Base-by-base conservation (phyloP, 2,888 invertebrate genomes). In the Ethmia dodecea region DNA sequence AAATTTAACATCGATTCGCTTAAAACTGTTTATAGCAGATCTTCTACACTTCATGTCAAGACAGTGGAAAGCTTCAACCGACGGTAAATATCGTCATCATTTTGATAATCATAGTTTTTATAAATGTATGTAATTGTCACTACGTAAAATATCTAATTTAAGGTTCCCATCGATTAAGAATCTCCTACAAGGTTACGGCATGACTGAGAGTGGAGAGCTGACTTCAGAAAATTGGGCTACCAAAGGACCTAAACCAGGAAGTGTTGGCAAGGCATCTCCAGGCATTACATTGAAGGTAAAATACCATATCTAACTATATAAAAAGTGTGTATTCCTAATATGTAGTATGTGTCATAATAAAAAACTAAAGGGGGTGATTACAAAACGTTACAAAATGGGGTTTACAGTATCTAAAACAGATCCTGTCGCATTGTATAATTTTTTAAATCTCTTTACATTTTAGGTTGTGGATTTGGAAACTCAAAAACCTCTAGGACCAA, bases 181-280 rank as follows among this genome's bases (percentile, higher is more conserved):
- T 38, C 42, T 74, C 18, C 39, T 73, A 33, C 78, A 79, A 71
- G 76, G 78, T 2, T 79, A 80, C 28, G 77, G 77, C 8, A 72
- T 78, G 75, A 77, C 76, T 5, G 79, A 79, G 48, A 62, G 70
- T 16, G 77, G 78, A 10, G 78, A 77, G 36, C 61, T 67, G 13
- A 61, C 71, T 10, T 74, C 76, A 4, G 76, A 79, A 40, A 71
- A 53, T 43, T 73, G 71, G 70, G 71, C 63, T 13, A 49, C 54
- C 34, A 67, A 67, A 40, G 72, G 72, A 3, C 55, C 62, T n/a
- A 73, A 68, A 42, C 40, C 57, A 20, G 77, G 77, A n/a, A 78
- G 76, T 42, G 72, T 78, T 9, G 79, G 79, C 3, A 67, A 58
- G 63, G 62, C 70, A 28, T 62, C 71, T 3, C 78, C 74, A 18